These are phyloP conservation scores for Chymomyza procnemis DNA, from an alignment of 2,888 invertebrate species.

Conservation along the genomic window DNA sequence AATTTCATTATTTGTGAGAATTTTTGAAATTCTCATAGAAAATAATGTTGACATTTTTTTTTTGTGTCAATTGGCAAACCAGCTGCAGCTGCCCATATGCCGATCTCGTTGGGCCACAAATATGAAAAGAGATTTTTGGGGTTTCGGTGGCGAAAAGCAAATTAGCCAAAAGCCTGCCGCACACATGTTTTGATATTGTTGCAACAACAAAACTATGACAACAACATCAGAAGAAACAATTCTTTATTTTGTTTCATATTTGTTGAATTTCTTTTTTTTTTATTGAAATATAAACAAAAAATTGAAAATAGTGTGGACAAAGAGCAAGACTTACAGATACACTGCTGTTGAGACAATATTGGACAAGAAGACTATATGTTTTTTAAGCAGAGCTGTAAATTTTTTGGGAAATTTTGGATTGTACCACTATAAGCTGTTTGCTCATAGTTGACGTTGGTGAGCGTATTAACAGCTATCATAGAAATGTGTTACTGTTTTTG, in stretches of 20 bases:
- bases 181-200: constrained; percentile 6
- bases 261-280: not conserved
- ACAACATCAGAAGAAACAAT: not conserved
- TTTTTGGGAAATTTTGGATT: no score
- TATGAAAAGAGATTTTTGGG: not conserved
- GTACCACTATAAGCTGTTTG: no score
- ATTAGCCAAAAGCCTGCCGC: constrained; percentile 28
- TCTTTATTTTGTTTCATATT: not conserved
- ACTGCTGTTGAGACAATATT: no score
- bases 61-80: not conserved
- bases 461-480: no score
- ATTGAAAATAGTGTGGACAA: no score
- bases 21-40: not conserved
- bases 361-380: no score
- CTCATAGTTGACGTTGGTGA: no score
- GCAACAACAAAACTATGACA: not conserved
- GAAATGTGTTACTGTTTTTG: no score
- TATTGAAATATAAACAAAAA: not conserved
- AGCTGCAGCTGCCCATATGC: not conserved
- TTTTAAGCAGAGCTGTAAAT: no score
- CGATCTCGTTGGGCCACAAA: not conserved
- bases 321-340: no score
- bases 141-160: constrained; percentile 7
- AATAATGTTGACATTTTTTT: not conserved
- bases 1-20: not conserved